Base-by-base conservation (phyloP, 2,888 invertebrate genomes). In the Cheilosia vernalis region DNA sequence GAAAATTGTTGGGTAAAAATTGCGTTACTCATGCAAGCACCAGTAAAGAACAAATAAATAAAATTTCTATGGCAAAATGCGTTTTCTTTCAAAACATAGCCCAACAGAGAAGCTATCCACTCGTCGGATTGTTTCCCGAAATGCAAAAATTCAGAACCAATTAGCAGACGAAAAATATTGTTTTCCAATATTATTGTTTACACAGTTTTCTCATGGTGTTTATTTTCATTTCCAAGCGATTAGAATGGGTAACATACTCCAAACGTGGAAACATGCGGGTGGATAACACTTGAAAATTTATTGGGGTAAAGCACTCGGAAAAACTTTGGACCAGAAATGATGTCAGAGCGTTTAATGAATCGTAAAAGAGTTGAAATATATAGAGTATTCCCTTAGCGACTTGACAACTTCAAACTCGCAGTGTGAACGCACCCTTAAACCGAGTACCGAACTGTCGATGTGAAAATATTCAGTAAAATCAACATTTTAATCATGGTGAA, bases 81-180 rank as follows among this genome's bases (percentile, higher is more conserved):
- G 2, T 27, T 55, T 27, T 17, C 0, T 3, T 67, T 27, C 13
- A 44, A 15, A 55, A 24, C 27, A 17, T 13, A 42, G 19, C 19
- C 3, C 27, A 19, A 30, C 30, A 15, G 5, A 30, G n/a, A 19
- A 67, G 30, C 19, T 55, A 55, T 67, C 19, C 13, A 55, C 42
- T 40, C 19, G 19, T 51, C 19, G 10, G 53, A 53, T 27, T 6
- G 3, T 44, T 55, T 27, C 42, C 13, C 9, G 13, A 51, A 63
- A 17, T 49, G 63, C 49, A 51, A 64, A 64, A 49, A 40, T 49
- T 15, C 55, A 42, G n/a, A 67, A 67, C 13, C 55, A 30, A 55
- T 67, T 67, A 42, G 17, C 55, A 42, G 44, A 42, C 17, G 66
- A 40, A 42, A 17, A 55, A 24, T 51, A n/a, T 24, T 15, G 2